phyloP scores from a whole-genome alignment of 2,113 vertebrate genomes.

The Baryphthengus martii region DNA sequence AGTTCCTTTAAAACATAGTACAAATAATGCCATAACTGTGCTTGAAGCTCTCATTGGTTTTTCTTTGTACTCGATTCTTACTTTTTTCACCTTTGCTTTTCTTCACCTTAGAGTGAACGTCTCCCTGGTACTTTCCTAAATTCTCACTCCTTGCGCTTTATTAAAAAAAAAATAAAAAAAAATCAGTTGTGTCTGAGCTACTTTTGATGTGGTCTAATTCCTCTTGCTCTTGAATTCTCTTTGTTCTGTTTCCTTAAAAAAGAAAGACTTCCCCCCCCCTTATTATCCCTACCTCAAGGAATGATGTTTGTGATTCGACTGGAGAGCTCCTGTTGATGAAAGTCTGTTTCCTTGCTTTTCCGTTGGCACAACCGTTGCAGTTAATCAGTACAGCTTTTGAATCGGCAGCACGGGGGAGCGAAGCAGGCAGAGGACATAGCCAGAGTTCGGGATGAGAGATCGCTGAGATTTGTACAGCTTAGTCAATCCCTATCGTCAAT shows the following conservation, averaged over 20 bases:
- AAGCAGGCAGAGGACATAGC: too few species aligned
- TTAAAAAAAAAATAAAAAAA: rapidly evolving
- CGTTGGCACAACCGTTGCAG: background rate
- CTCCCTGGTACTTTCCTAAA: background rate
- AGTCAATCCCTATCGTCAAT: background rate
- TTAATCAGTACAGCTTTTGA: background rate
- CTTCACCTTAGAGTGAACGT: background rate
- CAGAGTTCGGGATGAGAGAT: background rate
- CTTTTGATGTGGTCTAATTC: background rate
- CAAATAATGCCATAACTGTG: background rate
- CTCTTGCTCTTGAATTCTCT: background rate
- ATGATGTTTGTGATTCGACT: background rate
- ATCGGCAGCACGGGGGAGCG: background rate
- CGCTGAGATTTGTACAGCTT: background rate
- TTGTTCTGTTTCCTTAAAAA: background rate
- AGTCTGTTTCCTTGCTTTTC: background rate
- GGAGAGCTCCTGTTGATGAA: background rate
- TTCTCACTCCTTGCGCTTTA: background rate
- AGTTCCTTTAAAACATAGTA: background rate
- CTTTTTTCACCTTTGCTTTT: background rate
- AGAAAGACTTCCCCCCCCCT: background rate
- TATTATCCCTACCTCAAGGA: background rate
- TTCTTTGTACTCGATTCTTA: background rate
- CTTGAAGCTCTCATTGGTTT: background rate
- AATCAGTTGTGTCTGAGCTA: background rate